Conservation (phyloP, 2,113 vertebrate genomes). For the Hylia prasina region DNA sequence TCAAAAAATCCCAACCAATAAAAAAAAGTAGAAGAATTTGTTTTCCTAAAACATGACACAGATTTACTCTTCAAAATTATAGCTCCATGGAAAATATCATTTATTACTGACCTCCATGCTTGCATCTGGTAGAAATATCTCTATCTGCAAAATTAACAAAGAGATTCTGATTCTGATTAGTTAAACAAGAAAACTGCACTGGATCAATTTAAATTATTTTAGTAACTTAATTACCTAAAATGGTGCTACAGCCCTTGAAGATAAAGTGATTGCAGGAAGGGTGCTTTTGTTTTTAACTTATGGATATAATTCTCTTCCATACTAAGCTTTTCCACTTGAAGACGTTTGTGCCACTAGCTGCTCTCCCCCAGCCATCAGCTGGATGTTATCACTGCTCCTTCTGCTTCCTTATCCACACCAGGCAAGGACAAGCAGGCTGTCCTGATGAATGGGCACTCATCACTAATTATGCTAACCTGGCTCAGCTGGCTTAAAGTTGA, state of each 20-base stretch:
- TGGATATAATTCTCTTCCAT: not conserved
- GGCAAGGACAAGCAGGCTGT: not conserved
- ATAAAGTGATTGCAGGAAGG: not conserved
- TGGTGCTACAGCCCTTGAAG: not conserved
- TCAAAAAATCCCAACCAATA: not conserved
- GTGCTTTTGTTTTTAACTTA: not conserved
- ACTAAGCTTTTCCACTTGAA: not conserved
- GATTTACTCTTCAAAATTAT: not conserved
- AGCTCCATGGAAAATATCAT: not conserved
- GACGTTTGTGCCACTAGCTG: not conserved
- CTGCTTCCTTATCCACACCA: not conserved
- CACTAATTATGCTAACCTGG: not conserved
- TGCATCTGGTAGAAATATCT: not conserved
- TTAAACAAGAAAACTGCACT: not conserved
- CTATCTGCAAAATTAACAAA: not conserved
- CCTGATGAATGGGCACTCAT: not conserved
- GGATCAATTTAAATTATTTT: not conserved
- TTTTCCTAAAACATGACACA: not conserved
- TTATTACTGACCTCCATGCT: not conserved
- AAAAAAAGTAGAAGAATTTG: not conserved
- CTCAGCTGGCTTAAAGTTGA: not conserved
- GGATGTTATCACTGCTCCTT: not conserved
- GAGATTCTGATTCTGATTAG: not conserved
- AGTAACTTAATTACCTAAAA: constrained; percentile 8
- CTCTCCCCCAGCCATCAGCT: not conserved